Evolutionary conservation across 2,797 vertebrate genomes (phyloP).

Genomic region (Propithecus perrieri): DNA sequence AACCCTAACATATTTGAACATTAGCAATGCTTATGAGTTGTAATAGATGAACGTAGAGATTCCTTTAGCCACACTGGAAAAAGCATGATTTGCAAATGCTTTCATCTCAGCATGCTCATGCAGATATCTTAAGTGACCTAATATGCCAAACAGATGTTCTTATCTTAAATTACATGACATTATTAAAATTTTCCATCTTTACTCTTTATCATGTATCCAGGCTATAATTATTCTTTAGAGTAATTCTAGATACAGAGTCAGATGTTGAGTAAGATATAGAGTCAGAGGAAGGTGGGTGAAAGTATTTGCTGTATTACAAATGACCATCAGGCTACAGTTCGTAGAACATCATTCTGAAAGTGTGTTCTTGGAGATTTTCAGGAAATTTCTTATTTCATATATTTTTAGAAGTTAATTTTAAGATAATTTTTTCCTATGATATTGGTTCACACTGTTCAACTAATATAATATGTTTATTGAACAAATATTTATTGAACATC

Average conservation of each 20-base stretch:
- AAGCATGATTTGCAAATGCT: background rate
- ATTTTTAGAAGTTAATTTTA: slow-evolving; percentile 30
- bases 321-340: background rate
- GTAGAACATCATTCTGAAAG: background rate
- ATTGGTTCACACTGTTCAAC: background rate
- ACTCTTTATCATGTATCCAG: background rate
- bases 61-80: background rate
- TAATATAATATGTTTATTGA: slow-evolving; percentile 12
- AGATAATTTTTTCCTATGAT: background rate
- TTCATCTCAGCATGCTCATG: background rate
- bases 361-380: background rate
- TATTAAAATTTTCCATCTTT: background rate
- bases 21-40: background rate
- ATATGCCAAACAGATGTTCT: background rate
- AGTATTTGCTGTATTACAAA: background rate
- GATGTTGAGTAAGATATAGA: background rate
- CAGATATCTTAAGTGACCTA: background rate
- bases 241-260: background rate
- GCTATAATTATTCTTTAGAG: background rate
- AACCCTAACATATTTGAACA: background rate
- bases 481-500: background rate
- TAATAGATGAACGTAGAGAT: background rate
- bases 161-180: background rate
- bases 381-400: background rate
- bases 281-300: background rate